Base-by-base conservation (phyloP, 2,888 invertebrate genomes). In the Acrobeloides nanus region DNA sequence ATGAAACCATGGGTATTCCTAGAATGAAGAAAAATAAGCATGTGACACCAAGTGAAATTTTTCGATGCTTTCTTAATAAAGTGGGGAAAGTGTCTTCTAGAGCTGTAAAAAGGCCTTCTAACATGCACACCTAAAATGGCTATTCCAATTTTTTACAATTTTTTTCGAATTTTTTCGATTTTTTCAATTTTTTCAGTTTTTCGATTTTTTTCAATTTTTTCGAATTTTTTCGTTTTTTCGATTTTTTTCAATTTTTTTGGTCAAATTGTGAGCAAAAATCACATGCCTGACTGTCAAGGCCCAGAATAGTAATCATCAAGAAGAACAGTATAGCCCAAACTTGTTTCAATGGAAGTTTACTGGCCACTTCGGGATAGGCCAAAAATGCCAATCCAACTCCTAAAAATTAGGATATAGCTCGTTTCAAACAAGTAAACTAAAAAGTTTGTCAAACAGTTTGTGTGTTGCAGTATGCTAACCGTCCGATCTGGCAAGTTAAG, bases 351-450 rank as follows among this genome's bases (percentile, higher is more conserved):
- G 75, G 75, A 15, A 75, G 61, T 29, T 66, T 70, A 6, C 64
- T 59, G 1, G 75, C 74, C 4, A 75, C 75, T 61, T 75, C 75
- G 3, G 75, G 75, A 44, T 75, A 75, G 0, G 69, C 75, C 15
- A 75, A 49, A 55, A 75, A 75, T 0, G 75, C 74, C 35, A 75
- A 51, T 10, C 75, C 75, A 23, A 75, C 74, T 3, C 72, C 64
- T 54, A 21, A 33, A 47, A 21, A 18, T 41, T n/a, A 39, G 45
- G 35, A 12, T 44, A 12, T 7, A 47, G 38, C 3, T 25, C 17
- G 4, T 23, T 24, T 1, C 4, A 21, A 18, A 17, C n/a, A n/a
- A n/a, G n/a, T n/a, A n/a, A n/a, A n/a, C n/a, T n/a, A n/a, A n/a
- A n/a, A n/a, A n/a, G n/a, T n/a, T n/a, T n/a, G n/a, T n/a, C n/a